Conservation (phyloP, 2,113 vertebrate species). For the Clarias macrocephalus region DNA sequence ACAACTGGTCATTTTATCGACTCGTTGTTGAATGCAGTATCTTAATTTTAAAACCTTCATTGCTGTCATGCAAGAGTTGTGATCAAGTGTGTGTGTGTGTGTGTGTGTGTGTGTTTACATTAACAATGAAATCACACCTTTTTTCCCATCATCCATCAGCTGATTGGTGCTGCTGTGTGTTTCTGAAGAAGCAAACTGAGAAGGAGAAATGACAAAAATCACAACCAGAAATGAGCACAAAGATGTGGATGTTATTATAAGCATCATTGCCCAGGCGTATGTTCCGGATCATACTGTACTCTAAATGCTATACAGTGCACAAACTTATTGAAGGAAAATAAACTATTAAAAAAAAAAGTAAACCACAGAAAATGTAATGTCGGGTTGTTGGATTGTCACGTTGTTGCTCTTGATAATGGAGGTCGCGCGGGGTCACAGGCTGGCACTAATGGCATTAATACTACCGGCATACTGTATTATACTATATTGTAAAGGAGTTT, state of each 20-base stretch:
- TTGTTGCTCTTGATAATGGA: no score
- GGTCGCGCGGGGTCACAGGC: no score
- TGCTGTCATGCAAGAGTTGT: not conserved
- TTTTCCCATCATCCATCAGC: conserved; percentile 30
- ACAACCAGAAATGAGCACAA: not conserved
- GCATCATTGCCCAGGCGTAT: not conserved
- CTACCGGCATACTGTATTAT: not conserved
- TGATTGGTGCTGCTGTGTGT: conserved; percentile 30
- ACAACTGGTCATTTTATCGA: no score
- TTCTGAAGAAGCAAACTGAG: conserved; percentile 37
- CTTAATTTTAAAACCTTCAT: not conserved
- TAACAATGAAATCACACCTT: conserved; percentile 28
- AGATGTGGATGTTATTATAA: not conserved
- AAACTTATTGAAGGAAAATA: not conserved
- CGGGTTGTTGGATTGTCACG: no score
- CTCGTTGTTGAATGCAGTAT: not conserved
- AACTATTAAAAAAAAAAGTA: not conserved
- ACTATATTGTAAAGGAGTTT: not conserved
- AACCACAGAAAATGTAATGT: no score
- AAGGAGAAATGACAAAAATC: not conserved
- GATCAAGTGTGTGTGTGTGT: not conserved
- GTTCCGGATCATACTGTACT: not conserved
- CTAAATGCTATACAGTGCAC: not conserved
- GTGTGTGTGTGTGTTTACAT: not conserved
- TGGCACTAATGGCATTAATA: no score